Conservation (phyloP, 2,113 vertebrate genomes). For the Panthera leo region DNA sequence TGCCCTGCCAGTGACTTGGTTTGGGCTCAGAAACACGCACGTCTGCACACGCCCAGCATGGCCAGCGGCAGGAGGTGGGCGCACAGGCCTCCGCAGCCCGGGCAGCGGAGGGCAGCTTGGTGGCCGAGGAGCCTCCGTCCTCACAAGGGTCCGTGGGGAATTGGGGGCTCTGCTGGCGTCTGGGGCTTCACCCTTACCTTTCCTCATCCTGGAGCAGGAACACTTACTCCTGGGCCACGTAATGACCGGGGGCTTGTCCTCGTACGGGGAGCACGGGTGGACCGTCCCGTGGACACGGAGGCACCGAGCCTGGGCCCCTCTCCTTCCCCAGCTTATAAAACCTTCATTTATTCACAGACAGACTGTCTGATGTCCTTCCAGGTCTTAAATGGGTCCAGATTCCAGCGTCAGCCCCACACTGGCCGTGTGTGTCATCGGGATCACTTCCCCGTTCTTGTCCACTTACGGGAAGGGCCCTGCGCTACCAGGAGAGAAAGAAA, state of each 20-base stretch:
- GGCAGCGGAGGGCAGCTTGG: too few species aligned
- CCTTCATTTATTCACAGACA: background rate
- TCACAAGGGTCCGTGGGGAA: too few species aligned
- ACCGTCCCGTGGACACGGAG: background rate
- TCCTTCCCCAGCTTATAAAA: background rate
- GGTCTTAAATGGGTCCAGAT: too few species aligned
- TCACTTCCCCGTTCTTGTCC: fast-evolving
- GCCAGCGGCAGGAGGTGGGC: too few species aligned
- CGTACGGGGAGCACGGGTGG: background rate
- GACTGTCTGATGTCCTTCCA: background rate
- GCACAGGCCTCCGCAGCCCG: too few species aligned
- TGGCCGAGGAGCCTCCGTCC: too few species aligned
- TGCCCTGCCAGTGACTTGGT: too few species aligned
- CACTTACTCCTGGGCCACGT: background rate
- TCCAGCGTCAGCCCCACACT: too few species aligned
- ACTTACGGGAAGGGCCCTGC: background rate
- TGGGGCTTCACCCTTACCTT: background rate
- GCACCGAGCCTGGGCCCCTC: background rate
- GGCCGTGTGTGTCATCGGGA: background rate
- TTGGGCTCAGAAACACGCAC: too few species aligned
- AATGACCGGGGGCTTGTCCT: background rate
- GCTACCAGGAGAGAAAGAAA: too few species aligned
- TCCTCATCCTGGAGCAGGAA: background rate
- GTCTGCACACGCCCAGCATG: too few species aligned
- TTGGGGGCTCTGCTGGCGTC: too few species aligned